A percentile compares a stretch with the other conserved stretches of the same genome.
These are phyloP conservation scores for Chymomyza amoena DNA, from an alignment of 2,888 invertebrate species.

Conservation along the genomic window DNA sequence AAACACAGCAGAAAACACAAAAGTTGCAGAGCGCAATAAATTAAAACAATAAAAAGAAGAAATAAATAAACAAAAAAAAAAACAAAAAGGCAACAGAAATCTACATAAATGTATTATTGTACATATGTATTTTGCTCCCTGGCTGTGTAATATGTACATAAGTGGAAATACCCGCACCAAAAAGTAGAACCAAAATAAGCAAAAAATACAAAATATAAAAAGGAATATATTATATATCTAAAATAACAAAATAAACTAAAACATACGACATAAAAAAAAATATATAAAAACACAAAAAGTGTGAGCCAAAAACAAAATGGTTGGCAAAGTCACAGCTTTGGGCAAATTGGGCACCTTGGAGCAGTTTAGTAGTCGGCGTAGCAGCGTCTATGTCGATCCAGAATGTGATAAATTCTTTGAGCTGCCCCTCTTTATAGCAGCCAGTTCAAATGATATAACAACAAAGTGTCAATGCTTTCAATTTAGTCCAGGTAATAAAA, in stretches of 20 bases:
- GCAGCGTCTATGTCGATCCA: slow-evolving; percentile 79
- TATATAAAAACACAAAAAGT: slow-evolving; percentile 23
- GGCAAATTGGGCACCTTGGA: slow-evolving; percentile 76
- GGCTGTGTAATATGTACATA: slow-evolving; percentile 1
- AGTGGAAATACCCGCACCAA: slow-evolving; percentile 24
- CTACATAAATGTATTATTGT: slow-evolving; percentile 68
- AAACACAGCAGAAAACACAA: slow-evolving; percentile 42
- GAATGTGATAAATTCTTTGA: slow-evolving; percentile 79
- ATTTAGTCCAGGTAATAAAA: slow-evolving; percentile 76
- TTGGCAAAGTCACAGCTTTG: slow-evolving; percentile 78
- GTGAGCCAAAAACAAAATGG: slow-evolving; percentile 64
- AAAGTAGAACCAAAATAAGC: slow-evolving; percentile 22
- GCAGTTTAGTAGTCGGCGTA: slow-evolving; percentile 77
- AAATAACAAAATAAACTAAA: slow-evolving; percentile 27
- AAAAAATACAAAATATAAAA: slow-evolving; percentile 24
- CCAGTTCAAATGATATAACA: slow-evolving; percentile 77
- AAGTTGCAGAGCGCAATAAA: slow-evolving; percentile 71
- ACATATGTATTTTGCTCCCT: slow-evolving; percentile 26
- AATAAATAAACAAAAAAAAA: slow-evolving; percentile 23
- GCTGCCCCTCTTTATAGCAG: slow-evolving; percentile 76
- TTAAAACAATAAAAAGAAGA: slow-evolving; percentile 56
- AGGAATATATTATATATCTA: slow-evolving; percentile 18
- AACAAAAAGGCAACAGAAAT: slow-evolving; percentile 40
- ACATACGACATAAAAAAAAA: slow-evolving; percentile 18
- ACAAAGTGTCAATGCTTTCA: slow-evolving; percentile 78